Base-by-base conservation (phyloP, 2,888 invertebrate genomes). In the Syritta pipiens region DNA sequence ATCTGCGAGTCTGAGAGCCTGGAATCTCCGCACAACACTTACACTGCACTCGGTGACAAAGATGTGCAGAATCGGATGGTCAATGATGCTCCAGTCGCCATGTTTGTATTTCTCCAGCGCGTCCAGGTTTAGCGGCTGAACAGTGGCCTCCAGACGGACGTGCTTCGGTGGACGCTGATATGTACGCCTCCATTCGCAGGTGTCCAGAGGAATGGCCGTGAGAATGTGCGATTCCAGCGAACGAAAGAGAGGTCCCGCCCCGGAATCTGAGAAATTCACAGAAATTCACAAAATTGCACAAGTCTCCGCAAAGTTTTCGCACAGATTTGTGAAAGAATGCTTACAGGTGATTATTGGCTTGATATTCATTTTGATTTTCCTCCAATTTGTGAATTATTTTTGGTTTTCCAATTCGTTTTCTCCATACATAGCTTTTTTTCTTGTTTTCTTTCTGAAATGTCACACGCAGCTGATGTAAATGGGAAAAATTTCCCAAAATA, bases 1-100 rank as follows among this genome's bases (percentile, higher is more conserved):
- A n/a, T n/a, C n/a, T n/a, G n/a, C n/a, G n/a, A n/a, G n/a, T n/a
- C n/a, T n/a, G n/a, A n/a, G n/a, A n/a, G n/a, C n/a, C n/a, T n/a
- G n/a, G n/a, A n/a, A n/a, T n/a, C n/a, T n/a, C n/a, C n/a, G n/a
- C n/a, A n/a, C n/a, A n/a, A n/a, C 32, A 82, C 83, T 90, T 91
- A 97, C 97, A 87, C 93, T 92, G 91, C 97, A 97, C 87, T 98
- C 97, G 17, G 96, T 97, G 94, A 97, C 97, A 89, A 94, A 98
- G 71, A 96, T 95, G 88, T 98, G 97, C 86, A 98, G 93, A 87
- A 98, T 94, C 7, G 97, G 96, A 84, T 95, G 94, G 83, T 96
- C 94, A 74, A 97, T 90, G 46, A 98, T 91, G 85, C 94, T 94
- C 89, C 94, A 93, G 86, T 93, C 92, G 63, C 92, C 92, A 49